These are phyloP conservation scores for Papilio dardanus DNA, from an alignment of 1,140 invertebrate species.

Conservation along the genomic window DNA sequence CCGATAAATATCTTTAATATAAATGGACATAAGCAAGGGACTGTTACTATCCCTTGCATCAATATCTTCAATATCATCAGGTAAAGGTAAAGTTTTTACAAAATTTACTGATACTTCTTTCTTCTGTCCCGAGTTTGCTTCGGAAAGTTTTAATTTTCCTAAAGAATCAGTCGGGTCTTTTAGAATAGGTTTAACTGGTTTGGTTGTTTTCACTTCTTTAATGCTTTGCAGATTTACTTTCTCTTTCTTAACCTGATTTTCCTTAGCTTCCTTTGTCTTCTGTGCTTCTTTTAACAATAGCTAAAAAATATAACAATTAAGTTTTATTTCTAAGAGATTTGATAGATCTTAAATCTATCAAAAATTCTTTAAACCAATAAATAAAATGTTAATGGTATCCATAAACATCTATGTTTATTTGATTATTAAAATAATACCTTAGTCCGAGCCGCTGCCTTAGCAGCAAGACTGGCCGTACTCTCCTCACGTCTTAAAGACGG, in stretches of 20 bases:
- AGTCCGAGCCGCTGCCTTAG: conserved; percentile 58
- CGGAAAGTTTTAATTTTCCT: conserved; percentile 62
- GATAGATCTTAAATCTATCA: too few relatives aligned
- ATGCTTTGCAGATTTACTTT: conserved; percentile 56
- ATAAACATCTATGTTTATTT: background rate
- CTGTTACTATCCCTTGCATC: conserved; percentile 86
- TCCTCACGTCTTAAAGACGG: conserved; percentile 71
- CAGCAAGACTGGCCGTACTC: conserved; percentile 66
- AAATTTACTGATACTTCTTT: conserved; percentile 12
- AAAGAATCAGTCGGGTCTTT: conserved; percentile 66
- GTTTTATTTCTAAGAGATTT: background rate
- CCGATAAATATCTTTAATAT: conserved; percentile 93
- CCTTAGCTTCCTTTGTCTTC: conserved; percentile 55
- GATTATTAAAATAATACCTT: conserved; percentile 49
- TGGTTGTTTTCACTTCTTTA: conserved; percentile 60
- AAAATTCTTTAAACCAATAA: too few relatives aligned
- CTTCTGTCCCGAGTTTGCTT: conserved; percentile 42
- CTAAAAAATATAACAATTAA: conserved; percentile 51
- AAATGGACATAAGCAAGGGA: conserved; percentile 90
- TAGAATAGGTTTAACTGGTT: conserved; percentile 57
- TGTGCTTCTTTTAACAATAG: conserved; percentile 58
- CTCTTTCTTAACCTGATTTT: conserved; percentile 59
- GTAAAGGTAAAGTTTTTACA: conserved; percentile 52
- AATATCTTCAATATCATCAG: conserved; percentile 84
- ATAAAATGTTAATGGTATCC: background rate